Conservation (phyloP, 1,140 invertebrate species). For the Sweltsa coloradensis region DNA sequence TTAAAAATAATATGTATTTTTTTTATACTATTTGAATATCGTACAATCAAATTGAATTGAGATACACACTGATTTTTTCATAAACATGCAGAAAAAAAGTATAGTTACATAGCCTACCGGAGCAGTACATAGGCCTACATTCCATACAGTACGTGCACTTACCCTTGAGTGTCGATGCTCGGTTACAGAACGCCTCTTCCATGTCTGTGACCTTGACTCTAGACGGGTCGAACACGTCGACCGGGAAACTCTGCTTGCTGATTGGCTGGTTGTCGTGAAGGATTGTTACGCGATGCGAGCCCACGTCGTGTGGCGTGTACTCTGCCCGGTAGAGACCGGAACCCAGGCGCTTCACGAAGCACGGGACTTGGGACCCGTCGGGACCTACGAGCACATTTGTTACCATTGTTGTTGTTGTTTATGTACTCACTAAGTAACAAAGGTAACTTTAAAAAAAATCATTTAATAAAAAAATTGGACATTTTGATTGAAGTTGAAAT, state of each 20-base stretch:
- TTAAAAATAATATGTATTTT: too few species aligned
- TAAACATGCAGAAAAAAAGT: too few species aligned
- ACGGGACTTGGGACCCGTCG: constrained; percentile 40
- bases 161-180: constrained; percentile 68
- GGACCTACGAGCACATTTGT: constrained; percentile 33
- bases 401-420: too few species aligned
- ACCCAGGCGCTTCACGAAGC: constrained; percentile 34
- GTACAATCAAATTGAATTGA: too few species aligned
- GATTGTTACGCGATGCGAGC: constrained; percentile 44
- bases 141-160: constrained; percentile 14
- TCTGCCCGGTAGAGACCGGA: constrained; percentile 39
- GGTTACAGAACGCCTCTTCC: constrained; percentile 67
- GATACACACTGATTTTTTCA: too few species aligned
- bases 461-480: too few species aligned
- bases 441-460: too few species aligned
- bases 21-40: too few species aligned
- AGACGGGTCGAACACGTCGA: constrained; percentile 77
- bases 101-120: too few species aligned
- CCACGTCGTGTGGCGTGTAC: constrained; percentile 43
- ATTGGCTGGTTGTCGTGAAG: constrained; percentile 39
- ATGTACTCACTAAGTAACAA: too few species aligned
- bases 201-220: constrained; percentile 67
- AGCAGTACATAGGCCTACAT: background rate
- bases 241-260: constrained; percentile 46
- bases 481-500: too few species aligned